Conservation (phyloP, 2,113 vertebrate genomes). For the Tupaia chinensis region DNA sequence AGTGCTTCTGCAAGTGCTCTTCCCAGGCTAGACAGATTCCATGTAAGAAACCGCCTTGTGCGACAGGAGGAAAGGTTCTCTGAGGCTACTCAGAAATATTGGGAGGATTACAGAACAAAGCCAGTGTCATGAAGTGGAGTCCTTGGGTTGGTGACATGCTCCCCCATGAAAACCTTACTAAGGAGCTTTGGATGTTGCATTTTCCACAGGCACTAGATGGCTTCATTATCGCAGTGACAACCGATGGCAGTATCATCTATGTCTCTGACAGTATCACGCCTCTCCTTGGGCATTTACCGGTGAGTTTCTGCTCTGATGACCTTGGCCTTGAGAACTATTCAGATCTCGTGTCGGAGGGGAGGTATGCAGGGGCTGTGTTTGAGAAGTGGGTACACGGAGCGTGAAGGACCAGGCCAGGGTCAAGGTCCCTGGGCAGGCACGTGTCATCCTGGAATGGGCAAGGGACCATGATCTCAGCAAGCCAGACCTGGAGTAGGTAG, state of each 20-base stretch:
- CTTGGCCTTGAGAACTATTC: conserved; percentile 37
- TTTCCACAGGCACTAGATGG: conserved; percentile 89
- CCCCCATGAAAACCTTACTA: neutral
- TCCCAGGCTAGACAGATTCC: conserved; percentile 66
- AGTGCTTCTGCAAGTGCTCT: conserved; percentile 72
- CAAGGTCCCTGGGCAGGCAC: neutral
- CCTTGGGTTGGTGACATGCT: neutral
- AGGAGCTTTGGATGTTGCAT: conserved; percentile 49
- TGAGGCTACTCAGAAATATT: conserved; percentile 66
- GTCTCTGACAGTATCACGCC: conserved; percentile 92
- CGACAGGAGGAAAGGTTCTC: conserved; percentile 63
- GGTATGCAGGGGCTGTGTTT: neutral
- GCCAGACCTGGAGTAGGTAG: no score
- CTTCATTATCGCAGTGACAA: conserved; percentile 91
- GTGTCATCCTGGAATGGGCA: neutral
- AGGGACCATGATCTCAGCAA: neutral
- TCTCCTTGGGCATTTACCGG: conserved; percentile 91
- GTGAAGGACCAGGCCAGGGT: conserved; percentile 37
- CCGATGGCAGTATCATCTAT: conserved; percentile 91
- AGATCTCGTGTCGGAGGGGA: neutral
- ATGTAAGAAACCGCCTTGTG: conserved; percentile 51
- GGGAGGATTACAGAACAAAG: conserved; percentile 7
- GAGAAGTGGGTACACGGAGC: neutral
- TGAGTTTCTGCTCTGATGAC: conserved; percentile 79
- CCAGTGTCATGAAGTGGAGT: conserved; percentile 23